Conservation (phyloP, 2,888 invertebrate species). For the Machimus rusticus region DNA sequence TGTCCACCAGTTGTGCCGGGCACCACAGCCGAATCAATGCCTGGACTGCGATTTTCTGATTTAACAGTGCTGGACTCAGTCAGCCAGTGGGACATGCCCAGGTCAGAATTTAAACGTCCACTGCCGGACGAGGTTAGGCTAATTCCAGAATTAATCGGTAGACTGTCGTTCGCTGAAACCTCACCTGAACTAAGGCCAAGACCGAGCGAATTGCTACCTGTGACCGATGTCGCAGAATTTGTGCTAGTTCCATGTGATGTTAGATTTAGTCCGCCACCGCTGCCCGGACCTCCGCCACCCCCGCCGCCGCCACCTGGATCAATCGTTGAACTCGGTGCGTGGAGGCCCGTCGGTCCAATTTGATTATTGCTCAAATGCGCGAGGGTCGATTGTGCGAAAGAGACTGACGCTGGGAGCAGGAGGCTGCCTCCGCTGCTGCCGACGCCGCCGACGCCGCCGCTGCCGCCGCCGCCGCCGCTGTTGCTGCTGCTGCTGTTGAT, state of each 20-base stretch:
- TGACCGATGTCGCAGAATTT: constrained; percentile 57
- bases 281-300: constrained; percentile 62
- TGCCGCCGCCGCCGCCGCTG: background rate
- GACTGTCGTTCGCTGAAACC: constrained; percentile 41
- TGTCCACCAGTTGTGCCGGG: constrained; percentile 24
- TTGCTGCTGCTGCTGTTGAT: background rate
- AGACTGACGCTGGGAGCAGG: constrained; percentile 47
- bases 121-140: constrained; percentile 41
- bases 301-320: constrained; percentile 54
- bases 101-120: constrained; percentile 48
- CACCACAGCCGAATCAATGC: constrained; percentile 67
- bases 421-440: constrained; percentile 27
- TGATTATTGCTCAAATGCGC: constrained; percentile 48
- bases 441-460: background rate
- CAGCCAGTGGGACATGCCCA: constrained; percentile 62
- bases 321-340: constrained; percentile 34
- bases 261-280: constrained; percentile 65
- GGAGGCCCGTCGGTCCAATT: constrained; percentile 7
- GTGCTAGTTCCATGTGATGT: constrained; percentile 57
- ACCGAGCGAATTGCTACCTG: constrained; percentile 52
- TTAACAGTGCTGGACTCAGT: constrained; percentile 65
- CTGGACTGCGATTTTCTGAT: constrained; percentile 77
- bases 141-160: constrained; percentile 44
- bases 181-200: constrained; percentile 11
- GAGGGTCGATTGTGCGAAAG: constrained; percentile 47